Evolutionary conservation across 2,113 vertebrate species (phyloP).

Genomic region (Melospiza georgiana): DNA sequence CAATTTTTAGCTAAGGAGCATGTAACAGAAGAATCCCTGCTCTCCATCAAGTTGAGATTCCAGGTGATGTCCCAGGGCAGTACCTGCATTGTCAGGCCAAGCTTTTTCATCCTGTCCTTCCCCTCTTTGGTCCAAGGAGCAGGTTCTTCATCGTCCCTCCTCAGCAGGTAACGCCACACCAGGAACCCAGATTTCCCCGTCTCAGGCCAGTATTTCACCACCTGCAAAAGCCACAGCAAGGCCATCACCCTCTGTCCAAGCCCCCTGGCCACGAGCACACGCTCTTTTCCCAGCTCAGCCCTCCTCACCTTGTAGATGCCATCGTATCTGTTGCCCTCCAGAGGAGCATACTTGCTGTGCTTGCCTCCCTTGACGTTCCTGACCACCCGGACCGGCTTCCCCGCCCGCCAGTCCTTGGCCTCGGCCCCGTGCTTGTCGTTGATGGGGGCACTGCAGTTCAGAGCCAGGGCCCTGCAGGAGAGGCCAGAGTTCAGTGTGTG

Average conservation of each 20-base stretch:
- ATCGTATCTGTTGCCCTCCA: conserved; percentile 94
- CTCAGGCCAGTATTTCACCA: conserved; percentile 95
- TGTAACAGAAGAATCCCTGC: fast-evolving
- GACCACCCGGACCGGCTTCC: conserved; percentile 94
- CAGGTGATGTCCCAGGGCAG: neutral
- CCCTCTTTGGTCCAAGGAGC: conserved; percentile 96
- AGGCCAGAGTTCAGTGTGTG: fast-evolving
- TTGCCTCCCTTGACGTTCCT: conserved; percentile 91
- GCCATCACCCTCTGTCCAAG: fast-evolving
- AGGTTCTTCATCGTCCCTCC: conserved; percentile 89
- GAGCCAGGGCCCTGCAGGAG: conserved; percentile 85
- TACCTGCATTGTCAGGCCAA: conserved; percentile 95
- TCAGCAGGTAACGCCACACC: conserved; percentile 93
- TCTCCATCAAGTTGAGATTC: neutral
- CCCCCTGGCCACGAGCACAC: neutral
- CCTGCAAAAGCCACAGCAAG: conserved; percentile 60
- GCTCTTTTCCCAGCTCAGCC: fast-evolving
- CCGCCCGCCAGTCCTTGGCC: conserved; percentile 90
- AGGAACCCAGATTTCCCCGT: conserved; percentile 96
- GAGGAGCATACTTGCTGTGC: conserved; percentile 90
- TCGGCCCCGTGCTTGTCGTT: conserved; percentile 89
- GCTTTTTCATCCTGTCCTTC: conserved; percentile 91
- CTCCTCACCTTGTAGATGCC: conserved; percentile 92
- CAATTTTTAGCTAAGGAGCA: fast-evolving
- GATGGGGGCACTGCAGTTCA: conserved; percentile 90